Base-by-base conservation (phyloP, 1,140 invertebrate genomes). In the Listronotus oregonensis region DNA sequence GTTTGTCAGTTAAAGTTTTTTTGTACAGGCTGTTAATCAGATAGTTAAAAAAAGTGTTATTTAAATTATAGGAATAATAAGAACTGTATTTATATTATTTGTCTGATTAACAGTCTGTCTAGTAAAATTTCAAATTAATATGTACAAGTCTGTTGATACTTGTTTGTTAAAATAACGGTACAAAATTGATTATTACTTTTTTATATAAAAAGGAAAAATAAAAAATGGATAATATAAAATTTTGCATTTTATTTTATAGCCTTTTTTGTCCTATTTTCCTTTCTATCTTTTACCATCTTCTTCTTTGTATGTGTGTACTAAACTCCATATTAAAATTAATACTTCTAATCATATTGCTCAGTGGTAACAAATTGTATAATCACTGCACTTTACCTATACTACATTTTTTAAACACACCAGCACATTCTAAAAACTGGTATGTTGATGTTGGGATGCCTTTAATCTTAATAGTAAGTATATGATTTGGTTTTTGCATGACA, bases 101-200 rank as follows among this genome's bases (percentile, higher is more conserved):
- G 34, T 31, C 18, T 32, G 18, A 52, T 31, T 21, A 17, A 21
- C 50, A 14, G 17, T 4, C 15, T 14, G 18, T 9, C 3, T n/a
- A 27, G 12, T 14, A 52, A 32, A 21, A 18, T 52, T 52, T 52
- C 5, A 27, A 27, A 21, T 52, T 52, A 17, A 1, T 52, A 27
- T 52, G 2, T 21, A 27, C n/a, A 52, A 21, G 21, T 18, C 15
- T 10, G 11, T 39, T 42, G 15, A 15, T 55, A 21, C 14, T n/a
- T 34, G 11, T 17, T 55, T 39, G 6, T 17, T 11, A 37, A 6
- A 55, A 55, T 9, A 42, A 56, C 54, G 62, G 62, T 64, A 64
- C 62, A 64, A 64, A 64, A 64, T 46, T 47, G 6, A 44, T 34
- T 63, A 54, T 46, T 37, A 47, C 27, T 49, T 62, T 54, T 62